Evolutionary conservation across 2,888 invertebrate genomes (phyloP), one percentile per base, ranked within the genome.

Genomic region (Serripes groenlandicus): DNA sequence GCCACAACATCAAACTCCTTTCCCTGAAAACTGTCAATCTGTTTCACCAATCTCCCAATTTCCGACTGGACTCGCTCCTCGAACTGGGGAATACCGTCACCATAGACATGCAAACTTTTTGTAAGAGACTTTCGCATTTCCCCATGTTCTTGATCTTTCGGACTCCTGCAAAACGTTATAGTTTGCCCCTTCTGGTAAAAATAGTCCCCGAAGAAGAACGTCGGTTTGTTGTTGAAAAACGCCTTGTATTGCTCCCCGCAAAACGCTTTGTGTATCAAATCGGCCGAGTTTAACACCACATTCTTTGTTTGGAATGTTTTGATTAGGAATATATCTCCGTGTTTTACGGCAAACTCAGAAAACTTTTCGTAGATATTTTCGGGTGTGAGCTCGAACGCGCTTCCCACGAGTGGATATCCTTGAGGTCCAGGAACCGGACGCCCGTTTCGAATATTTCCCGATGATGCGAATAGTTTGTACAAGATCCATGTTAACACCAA

Each of bases 331-430:
- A 66, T 42, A 42, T 66, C 11, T 11, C 66, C 66, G 28, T 42
- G 42, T 28, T 66, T 66, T 23, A 7, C 15, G 11, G 66, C 66
- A 23, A 66, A 35, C 15, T 66, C 42, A 15, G 28, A 42, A 28
- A 66, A 66, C 3, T 66, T 37, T 42, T 66, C 66, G 66, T 66
- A 32, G 23, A 66, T 66, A 11, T 66, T 66, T 7, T 66, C 66
- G 7, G 42, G 26, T 23, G 34, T 35, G 26, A 66, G 42, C 34
- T 66, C 34, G 23, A 66, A 42, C 1, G 42, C 66, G 15, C 23
- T 15, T 18, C 66, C 66, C 9, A 66, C 66, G 37, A 66, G 42
- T 11, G 66, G 66, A 7, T 42, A 37, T 23, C 66, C 66, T 11
- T 26, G 32, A 5, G 62, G 62, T 34, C 62, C 62, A 23, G 58